Percentiles rank a stretch among this genome's conserved stretches.
These are phyloP conservation scores for Agrochola macilenta DNA, from an alignment of 2,888 invertebrate genomes.

Conservation along the genomic window DNA sequence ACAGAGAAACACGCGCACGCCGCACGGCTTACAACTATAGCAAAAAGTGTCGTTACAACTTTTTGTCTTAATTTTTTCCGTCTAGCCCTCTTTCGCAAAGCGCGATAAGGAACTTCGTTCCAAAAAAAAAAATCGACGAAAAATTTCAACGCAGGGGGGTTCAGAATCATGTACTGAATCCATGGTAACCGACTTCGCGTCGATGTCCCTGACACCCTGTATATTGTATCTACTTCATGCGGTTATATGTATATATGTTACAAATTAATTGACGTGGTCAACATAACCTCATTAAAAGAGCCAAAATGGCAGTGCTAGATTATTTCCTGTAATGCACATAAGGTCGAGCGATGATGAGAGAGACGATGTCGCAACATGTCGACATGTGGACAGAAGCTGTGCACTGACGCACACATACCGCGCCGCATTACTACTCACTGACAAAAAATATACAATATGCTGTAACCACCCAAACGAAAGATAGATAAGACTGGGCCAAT, in stretches of 20 bases:
- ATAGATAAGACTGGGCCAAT: slow-evolving; percentile 50
- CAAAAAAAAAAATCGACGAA: too few relatives aligned
- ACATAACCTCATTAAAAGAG: background rate
- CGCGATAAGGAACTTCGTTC: too few relatives aligned
- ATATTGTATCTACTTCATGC: background rate
- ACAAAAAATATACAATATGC: slow-evolving; percentile 50
- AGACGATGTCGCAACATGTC: slow-evolving; percentile 57
- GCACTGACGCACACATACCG: slow-evolving; percentile 70
- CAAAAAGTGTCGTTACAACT: too few relatives aligned
- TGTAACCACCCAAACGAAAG: slow-evolving; percentile 30
- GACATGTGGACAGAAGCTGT: slow-evolving; percentile 71
- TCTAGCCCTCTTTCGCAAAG: too few relatives aligned
- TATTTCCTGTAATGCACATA: slow-evolving; percentile 41
- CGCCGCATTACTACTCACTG: slow-evolving; percentile 41
- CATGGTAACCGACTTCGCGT: too few relatives aligned
- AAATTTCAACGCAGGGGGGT: too few relatives aligned
- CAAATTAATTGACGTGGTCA: background rate
- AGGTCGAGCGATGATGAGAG: slow-evolving; percentile 24
- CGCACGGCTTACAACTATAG: too few relatives aligned
- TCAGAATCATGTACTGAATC: too few relatives aligned
- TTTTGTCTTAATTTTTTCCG: too few relatives aligned
- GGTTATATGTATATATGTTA: background rate
- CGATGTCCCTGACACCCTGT: too few relatives aligned
- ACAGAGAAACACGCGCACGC: too few relatives aligned
- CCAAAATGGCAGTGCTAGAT: slow-evolving; percentile 20